Evolutionary conservation across 2,888 invertebrate genomes (phyloP), one percentile per base, ranked within the genome.

Genomic region (Nomada goodeniana): DNA sequence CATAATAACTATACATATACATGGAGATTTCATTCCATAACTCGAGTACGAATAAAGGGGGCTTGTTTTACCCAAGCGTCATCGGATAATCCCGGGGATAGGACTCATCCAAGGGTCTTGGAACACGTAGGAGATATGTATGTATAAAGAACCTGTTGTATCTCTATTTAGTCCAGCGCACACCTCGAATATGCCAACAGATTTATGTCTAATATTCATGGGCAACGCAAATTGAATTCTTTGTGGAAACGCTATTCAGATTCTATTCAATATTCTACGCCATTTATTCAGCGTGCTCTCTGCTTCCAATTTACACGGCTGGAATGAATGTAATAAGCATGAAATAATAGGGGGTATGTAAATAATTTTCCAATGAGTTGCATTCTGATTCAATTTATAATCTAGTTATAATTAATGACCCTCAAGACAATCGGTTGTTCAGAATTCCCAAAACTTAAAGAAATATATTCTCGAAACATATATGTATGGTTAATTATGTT

Each of bases 11-110:
- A 10, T 26, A 53, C 42, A 11, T 10, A 13, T 4, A 15, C 20
- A 29, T 20, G 9, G n/a, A 63, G 72, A 65, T 73, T 65, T 59
- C 10, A 10, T 23, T 61, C 53, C 75, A 42, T 10, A 60, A 75
- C 68, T 68, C 26, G 18, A 68, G 11, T 15, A 26, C 15, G 75
- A 44, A 73, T 73, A 65, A 59, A 60, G 61, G 50, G n/a, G 75
- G 68, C 60, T 57, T 68, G 68, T 68, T 75, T 68, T 44, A 53
- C 26, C n/a, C 42, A 10, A 61, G 61, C 26, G 47, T 52, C 44
- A 61, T 75, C 68, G 61, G 20, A 68, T 75, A 68, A 68, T n/a
- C 50, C 50, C n/a, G 50, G 20, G 47, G 47, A 52, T 42, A 52
- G 29, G 20, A 11, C 59, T 47, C n/a, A 67, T 74, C 59, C 36